Conservation (phyloP, 2,888 invertebrate species). For the Clitarchus hookeri region DNA sequence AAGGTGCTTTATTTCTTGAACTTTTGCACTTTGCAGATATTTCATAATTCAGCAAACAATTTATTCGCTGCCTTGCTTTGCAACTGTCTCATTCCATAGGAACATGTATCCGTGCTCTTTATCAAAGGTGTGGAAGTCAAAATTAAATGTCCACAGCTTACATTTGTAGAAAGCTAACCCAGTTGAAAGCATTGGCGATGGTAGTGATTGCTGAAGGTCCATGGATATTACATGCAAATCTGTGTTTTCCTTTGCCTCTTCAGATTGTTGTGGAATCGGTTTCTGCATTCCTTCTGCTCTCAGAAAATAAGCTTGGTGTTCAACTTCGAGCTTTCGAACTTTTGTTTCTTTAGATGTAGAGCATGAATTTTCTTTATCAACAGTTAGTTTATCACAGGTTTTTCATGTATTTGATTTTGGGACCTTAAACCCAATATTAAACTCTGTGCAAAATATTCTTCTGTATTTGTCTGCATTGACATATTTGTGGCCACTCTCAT, state of each 20-base stretch:
- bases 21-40: not conserved
- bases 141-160: not conserved
- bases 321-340: not conserved
- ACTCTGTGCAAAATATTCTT: not conserved
- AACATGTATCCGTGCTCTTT: not conserved
- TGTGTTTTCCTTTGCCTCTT: no score
- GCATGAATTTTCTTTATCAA: not conserved
- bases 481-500: no score
- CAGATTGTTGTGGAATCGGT: no score
- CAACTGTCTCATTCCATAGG: not conserved
- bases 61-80: not conserved
- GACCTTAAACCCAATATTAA: not conserved
- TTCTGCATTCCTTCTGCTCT: not conserved
- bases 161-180: not conserved
- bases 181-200: not conserved
- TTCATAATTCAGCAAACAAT: not conserved
- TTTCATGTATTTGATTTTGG: not conserved
- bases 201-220: not conserved
- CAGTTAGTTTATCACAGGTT: not conserved
- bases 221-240: not conserved
- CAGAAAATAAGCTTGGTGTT: not conserved
- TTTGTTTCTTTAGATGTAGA: not conserved
- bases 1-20: not conserved
- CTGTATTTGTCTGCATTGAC: not conserved
- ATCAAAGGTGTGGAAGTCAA: not conserved